Conservation (phyloP, 30 jellyfish, hydroid and myxozoan species). For the Pseudorhiza aurosa region DNA sequence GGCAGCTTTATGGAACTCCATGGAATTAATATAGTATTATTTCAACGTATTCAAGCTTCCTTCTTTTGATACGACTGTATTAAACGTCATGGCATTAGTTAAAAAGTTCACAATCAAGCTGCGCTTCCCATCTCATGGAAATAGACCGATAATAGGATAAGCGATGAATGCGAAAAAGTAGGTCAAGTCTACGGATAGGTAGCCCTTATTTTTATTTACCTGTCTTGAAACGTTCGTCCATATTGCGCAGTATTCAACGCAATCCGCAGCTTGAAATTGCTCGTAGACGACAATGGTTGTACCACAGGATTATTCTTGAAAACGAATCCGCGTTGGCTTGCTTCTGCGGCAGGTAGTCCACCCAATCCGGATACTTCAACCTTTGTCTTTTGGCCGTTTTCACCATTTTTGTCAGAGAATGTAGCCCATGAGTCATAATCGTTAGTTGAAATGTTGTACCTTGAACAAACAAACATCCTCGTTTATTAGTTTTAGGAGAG, state of each 20-base stretch:
- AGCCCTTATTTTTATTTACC: conserved; percentile 67
- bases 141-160: no score
- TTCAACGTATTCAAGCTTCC: no score
- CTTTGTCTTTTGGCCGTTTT: conserved; percentile 36
- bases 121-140: no score
- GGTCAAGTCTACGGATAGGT: no score
- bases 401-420: conserved; percentile 52
- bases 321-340: conserved; percentile 56
- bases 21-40: no score
- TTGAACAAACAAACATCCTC: neutral
- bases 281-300: conserved; percentile 26
- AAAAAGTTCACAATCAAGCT: no score
- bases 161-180: no score
- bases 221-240: conserved; percentile 95
- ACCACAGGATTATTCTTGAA: conserved; percentile 73
- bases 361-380: conserved; percentile 51
- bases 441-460: conserved; percentile 91
- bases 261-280: conserved; percentile 66
- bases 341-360: conserved; percentile 34
- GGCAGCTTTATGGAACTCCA: no score
- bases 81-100: no score
- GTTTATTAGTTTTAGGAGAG: no score
- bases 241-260: conserved; percentile 98
- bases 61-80: no score
- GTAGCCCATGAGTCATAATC: conserved; percentile 81